phyloP scores from a whole-genome alignment of 2,113 vertebrate genomes.

The Poecile atricapillus region DNA sequence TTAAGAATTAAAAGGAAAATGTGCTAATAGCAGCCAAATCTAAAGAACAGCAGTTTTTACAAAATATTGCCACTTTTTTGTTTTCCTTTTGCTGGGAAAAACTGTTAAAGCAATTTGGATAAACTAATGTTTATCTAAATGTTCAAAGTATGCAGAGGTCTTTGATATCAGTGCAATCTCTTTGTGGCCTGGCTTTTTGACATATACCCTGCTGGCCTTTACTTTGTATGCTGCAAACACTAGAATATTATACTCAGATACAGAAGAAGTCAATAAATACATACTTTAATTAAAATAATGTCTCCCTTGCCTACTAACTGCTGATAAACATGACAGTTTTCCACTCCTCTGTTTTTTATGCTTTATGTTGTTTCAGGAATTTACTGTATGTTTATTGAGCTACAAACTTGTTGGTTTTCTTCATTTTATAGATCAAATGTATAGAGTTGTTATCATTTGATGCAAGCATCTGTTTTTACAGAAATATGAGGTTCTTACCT shows the following conservation, averaged over 20 bases:
- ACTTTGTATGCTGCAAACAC: background rate
- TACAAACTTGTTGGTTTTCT: background rate
- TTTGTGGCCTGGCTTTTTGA: background rate
- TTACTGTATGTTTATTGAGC: background rate
- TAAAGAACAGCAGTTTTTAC: background rate
- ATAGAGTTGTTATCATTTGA: background rate
- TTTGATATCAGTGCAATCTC: background rate
- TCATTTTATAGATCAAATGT: background rate
- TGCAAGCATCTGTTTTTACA: background rate
- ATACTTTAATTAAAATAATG: background rate
- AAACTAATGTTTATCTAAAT: constrained; percentile 10
- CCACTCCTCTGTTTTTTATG: background rate
- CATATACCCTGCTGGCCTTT: background rate
- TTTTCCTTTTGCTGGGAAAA: background rate
- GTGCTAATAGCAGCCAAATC: background rate
- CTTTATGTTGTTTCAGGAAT: background rate
- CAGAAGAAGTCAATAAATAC: background rate
- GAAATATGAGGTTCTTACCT: background rate
- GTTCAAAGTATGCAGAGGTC: constrained; percentile 27
- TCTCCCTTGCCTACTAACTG: background rate
- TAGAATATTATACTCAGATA: background rate
- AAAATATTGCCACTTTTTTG: rapidly evolving
- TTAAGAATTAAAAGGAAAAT: background rate
- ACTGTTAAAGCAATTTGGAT: background rate
- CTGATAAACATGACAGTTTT: background rate